phyloP scores from a whole-genome alignment of 2,113 vertebrate species.

The Pelecanus crispus region DNA sequence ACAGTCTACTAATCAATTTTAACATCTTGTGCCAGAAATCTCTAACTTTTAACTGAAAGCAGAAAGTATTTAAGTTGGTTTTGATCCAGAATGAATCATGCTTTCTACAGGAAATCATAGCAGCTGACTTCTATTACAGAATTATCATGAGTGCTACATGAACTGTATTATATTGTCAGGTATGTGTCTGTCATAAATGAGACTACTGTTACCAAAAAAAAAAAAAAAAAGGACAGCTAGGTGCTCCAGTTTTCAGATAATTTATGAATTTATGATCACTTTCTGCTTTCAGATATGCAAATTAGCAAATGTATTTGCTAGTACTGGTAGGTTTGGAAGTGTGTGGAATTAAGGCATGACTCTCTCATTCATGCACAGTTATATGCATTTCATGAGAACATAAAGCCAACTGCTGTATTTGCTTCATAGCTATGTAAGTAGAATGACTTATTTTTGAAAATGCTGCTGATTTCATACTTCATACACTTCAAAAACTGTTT shows the following conservation, averaged over 20 bases:
- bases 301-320: neutral
- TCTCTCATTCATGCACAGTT: neutral
- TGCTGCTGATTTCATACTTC: neutral
- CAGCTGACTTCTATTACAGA: conserved; percentile 78
- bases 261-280: neutral
- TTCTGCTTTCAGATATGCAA: neutral
- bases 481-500: neutral
- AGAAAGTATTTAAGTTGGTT: conserved; percentile 73
- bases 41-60: conserved; percentile 47
- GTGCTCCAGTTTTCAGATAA: neutral
- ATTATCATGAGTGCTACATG: conserved; percentile 43
- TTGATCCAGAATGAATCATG: conserved; percentile 64
- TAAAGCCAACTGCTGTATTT: neutral
- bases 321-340: neutral
- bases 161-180: conserved; percentile 65
- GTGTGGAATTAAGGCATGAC: neutral
- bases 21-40: conserved; percentile 1
- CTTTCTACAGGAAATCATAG: conserved; percentile 65
- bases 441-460: neutral
- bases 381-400: neutral
- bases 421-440: neutral
- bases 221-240: neutral
- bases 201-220: neutral
- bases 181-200: conserved; percentile 45
- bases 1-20: conserved; percentile 34